Base-by-base conservation (phyloP, 1,140 invertebrate species). In the Sycophila sp. region DNA sequence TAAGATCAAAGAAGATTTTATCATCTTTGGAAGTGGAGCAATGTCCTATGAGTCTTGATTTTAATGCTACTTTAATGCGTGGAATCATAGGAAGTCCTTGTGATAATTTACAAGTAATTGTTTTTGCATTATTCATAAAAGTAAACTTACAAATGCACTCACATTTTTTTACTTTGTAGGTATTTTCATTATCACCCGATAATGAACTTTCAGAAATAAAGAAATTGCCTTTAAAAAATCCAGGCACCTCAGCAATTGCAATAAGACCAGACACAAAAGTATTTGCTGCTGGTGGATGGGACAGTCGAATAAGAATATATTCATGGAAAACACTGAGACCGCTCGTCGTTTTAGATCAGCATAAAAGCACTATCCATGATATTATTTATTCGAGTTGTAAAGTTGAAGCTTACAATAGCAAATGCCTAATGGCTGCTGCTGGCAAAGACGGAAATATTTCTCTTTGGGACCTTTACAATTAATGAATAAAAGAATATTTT, bases 301-400 rank as follows among this genome's bases (percentile, higher is more conserved):
- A 96, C 79, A 90, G 90, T 4, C 88, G 89, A 55, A 87, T 95
- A 45, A 86, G 93, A 76, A 87, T 95, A 72, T 95, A 92, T 81
- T 92, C 93, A 5, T 92, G 92, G 89, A 94, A 93, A 79, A 92
- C 89, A 64, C 80, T 94, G 10, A 88, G 91, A 53, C 89, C 91
- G 3, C 79, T 96, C 55, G 94, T 91, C 8, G 91, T 94, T 69
- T 83, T 96, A 13, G 90, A 89, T 36, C 90, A 92, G 76, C 92
- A 94, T 74, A 86, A 80, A 64, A 88, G 88, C 69, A 87, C 88
- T 24, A 86, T 94, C 49, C 88, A 91, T 75, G 92, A 93, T 80
- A 87, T 93, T 67, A 87, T 86, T 67, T 93, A 91, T 84, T 92
- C 91, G 6, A 78, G 81, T 1, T 81, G 85, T 30, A 87, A 87